Evolutionary conservation across 2,888 invertebrate genomes (phyloP).

Genomic region (Anticlea derivata): DNA sequence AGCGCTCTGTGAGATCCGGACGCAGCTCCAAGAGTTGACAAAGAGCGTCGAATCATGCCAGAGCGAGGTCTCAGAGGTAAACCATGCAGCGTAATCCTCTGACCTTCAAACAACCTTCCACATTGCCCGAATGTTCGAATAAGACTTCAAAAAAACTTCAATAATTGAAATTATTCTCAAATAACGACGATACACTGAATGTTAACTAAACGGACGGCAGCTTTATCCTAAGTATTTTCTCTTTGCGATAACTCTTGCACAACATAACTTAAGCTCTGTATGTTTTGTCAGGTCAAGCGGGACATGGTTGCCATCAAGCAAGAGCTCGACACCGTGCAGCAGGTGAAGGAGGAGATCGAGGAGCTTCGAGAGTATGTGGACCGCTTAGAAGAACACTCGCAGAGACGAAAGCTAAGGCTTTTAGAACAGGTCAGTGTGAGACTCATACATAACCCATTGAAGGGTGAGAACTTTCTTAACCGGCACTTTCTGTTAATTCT

Average conservation of each 20-base stretch:
- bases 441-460: no score
- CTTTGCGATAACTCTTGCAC: not conserved
- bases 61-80: slow-evolving; percentile 94
- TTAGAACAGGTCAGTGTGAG: slow-evolving; percentile 91
- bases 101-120: no score
- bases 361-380: slow-evolving; percentile 96
- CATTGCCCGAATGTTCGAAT: no score
- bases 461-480: no score
- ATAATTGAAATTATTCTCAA: no score
- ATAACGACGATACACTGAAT: not conserved
- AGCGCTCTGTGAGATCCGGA: slow-evolving; percentile 96
- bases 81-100: no score
- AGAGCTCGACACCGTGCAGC: slow-evolving; percentile 96
- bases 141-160: no score
- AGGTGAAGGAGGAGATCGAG: slow-evolving; percentile 97
- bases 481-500: no score
- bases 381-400: slow-evolving; percentile 95
- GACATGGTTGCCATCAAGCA: slow-evolving; percentile 98
- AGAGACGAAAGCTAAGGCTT: slow-evolving; percentile 94
- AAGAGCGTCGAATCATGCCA: slow-evolving; percentile 97
- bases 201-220: not conserved
- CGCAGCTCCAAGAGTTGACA: slow-evolving; percentile 96
- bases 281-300: slow-evolving; percentile 88
- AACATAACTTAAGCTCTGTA: not conserved
- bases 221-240: not conserved